Evolutionary conservation across 2,888 invertebrate species (phyloP).

Genomic region (Drosophila pegasa): DNA sequence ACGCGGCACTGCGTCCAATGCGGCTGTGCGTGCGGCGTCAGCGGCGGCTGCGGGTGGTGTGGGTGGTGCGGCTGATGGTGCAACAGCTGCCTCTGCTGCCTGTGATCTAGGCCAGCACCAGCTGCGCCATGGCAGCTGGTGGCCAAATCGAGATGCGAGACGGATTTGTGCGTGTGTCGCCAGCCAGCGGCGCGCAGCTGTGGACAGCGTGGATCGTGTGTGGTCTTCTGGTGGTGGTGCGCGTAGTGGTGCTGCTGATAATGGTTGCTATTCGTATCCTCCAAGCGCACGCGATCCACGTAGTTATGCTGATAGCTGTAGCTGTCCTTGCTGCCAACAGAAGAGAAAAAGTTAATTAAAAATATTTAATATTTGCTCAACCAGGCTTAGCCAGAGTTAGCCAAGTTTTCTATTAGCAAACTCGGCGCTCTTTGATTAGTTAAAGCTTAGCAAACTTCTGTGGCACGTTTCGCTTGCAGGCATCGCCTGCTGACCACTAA

Average conservation of each 20-base stretch:
- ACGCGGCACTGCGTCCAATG: conserved; percentile 79
- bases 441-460: not conserved
- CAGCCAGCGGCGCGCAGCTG: conserved; percentile 83
- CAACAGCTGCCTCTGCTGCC: conserved; percentile 42
- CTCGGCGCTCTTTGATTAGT: conserved; percentile 2
- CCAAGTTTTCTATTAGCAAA: not conserved
- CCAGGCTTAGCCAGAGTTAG: not conserved
- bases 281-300: conserved; percentile 85
- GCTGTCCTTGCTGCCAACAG: conserved; percentile 73
- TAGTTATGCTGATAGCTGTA: conserved; percentile 83
- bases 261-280: conserved; percentile 68
- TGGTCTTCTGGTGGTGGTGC: conserved; percentile 38
- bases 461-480: conserved; percentile 10
- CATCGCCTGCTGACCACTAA: conserved; percentile 36
- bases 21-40: conserved; percentile 66
- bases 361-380: not conserved
- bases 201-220: conserved; percentile 71
- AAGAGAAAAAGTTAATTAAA: not conserved
- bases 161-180: conserved; percentile 84
- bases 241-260: conserved; percentile 34
- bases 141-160: conserved; percentile 86
- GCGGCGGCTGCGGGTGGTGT: conserved; percentile 40
- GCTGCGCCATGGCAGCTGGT: conserved; percentile 83
- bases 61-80: conserved; percentile 42
- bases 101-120: conserved; percentile 78